Evolutionary conservation across 2,797 vertebrate genomes (phyloP), one percentile per base, ranked within the genome.

Genomic region (Sibirionetta formosa): DNA sequence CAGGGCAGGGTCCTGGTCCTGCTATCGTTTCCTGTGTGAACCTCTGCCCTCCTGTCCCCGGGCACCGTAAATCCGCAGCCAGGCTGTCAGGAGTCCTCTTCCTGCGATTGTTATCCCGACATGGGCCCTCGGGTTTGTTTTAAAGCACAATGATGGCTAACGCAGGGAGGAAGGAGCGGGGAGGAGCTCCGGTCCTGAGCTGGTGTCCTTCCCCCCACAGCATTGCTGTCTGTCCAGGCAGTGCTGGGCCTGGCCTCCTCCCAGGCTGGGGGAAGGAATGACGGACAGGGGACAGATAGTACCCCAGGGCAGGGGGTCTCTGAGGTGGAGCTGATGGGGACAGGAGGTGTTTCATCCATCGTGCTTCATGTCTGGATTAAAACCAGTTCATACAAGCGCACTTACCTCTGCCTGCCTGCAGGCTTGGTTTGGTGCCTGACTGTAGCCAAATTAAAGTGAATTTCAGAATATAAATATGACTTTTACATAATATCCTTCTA

Each of bases 71-170:
- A 70, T 96, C 94, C 90, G 54, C 0, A 0, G 83, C 71, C 71
- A 23, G 70, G 83, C 92, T 96, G 92, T 96, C 90, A 93, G 75
- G 82, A 53, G 57, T 73, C 66, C 84, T 85, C 86, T 95, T 96
- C 96, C 93, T 96, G 93, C 1, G 11, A 95, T 97, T 96, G 95
- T 96, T 96, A 90, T 93, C 93, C 92, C 0, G 4, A 73, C 86
- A 90, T 97, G 88, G 88, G 86, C 83, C 71, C 83, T 90, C 56
- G 86, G 88, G 73, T 79, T 92, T 88, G 88, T 82, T 93, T 93
- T 84, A 92, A 53, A 73, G 66, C 81, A 86, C 88, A 58, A 17
- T 66, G 88, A 93, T 82, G 90, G 88, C 0, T 5, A 90, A 42
- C 4, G 2, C 70, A 64, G 75, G 84, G 95, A 95, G 96, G 93